Base-by-base conservation (phyloP, 1,140 invertebrate genomes). In the Atopsyche davidsoni region DNA sequence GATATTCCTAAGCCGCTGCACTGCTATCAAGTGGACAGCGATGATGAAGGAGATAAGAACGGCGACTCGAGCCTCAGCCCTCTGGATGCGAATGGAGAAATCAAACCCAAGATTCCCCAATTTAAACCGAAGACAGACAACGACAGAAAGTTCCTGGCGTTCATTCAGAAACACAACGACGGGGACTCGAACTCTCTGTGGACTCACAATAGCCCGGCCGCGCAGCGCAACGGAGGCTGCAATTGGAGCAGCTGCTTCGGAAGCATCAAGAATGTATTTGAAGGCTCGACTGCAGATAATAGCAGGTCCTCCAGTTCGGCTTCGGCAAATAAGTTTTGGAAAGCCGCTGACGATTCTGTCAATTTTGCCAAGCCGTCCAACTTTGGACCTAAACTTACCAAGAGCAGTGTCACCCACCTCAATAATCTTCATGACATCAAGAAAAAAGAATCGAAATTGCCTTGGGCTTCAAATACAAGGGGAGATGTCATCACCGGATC, bases 201-300 rank as follows among this genome's bases (percentile, higher is more conserved):
- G 67, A 10, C 67, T 59, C 58, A 54, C 25, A 65, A 61, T 46
- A 49, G 59, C 4, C 24, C 44, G 39, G 60, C 60, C 4, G 62
- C 66, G 0, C 59, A 62, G 4, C 28, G 35, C 17, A 43, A 59
- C 7, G 40, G 53, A 59, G 58, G 69, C 62, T 46, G 70, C 35
- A 85, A 86, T 53, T 89, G 86, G 86, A 87, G 79, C 51, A 86
- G 76, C 58, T 76, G 86, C 41, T 92, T 92, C 64, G 86, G 84
- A 1, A 86, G 87, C 54, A 85, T 92, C 9, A 91, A 90, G 65
- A 87, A 86, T n/a, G 75, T 83, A 2, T 92, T 92, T 62, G 88
- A 92, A 55, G 64, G 66, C 18, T 58, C 52, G 18, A 65, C 66
- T 4, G 63, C 67, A 7, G 23, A 45, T 9, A 59, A 62, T 31